Base-by-base conservation (phyloP, 2,113 vertebrate genomes). In the Perca flavescens region DNA sequence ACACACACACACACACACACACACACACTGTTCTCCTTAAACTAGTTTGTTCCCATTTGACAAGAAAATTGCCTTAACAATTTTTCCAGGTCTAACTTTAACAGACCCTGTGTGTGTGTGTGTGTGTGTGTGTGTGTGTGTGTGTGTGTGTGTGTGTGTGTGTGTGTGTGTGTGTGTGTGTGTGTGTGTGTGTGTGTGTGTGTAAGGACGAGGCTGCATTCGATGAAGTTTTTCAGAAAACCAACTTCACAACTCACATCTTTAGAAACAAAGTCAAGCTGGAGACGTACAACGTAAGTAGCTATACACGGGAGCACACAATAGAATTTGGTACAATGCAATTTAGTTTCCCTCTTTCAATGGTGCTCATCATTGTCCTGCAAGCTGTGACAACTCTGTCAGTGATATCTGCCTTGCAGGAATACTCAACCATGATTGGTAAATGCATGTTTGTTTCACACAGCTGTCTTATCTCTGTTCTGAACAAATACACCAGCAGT, bases 231-330 rank as follows among this genome's bases (percentile, higher is more conserved):
- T 96, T 99, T 92, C 96, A 97, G 63, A 97, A 96, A 76, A 96
- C 95, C 89, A 96, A 92, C 94, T 97, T 97, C 85, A 96, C 88
- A 62, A 96, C 96, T 0, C 96, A 96, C 19, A 93, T 95, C 47
- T 98, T 98, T 93, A 96, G 83, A 87, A 96, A 96, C 94, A 89
- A 95, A 79, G 94, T 97, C 82, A 99, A 99, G 79, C 90, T 97
- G 79, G 97, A 99, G 92, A 97, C 95, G 0, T 98, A 96, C 94
- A 98, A 99, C 0, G 98, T 99, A 90, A 97, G 97, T 96, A 71
- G 17, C 64, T 53, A 28, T 43, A 72, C 75, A 78, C 8, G 0
- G 5, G 15, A 79, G 66, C 61, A 57, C 28, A 67, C 28, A 67
- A 52, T 36, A 54, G 43, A 28, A 69, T 66, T 25, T 65, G 21